Percentiles rank a stretch among this genome's conserved stretches.
Conservation (phyloP, 2,888 invertebrate species). For the Drosophila neonasuta region DNA sequence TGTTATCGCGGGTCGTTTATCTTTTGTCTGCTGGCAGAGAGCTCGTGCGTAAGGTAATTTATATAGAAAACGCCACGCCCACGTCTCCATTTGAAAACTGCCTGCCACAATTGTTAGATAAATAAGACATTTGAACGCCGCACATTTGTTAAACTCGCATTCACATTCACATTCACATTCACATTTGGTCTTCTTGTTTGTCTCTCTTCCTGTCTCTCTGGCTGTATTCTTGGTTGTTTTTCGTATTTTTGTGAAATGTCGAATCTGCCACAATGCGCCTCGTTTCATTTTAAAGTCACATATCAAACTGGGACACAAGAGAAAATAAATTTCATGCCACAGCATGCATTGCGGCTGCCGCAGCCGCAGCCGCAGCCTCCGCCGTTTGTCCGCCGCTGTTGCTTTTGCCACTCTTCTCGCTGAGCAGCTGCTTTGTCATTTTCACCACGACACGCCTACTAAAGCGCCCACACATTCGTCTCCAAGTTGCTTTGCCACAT, state of each 20-base stretch:
- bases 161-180: not conserved
- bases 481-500: conserved; percentile 34
- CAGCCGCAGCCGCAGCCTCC: conserved; percentile 42
- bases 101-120: conserved; percentile 34
- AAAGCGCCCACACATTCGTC: conserved; percentile 50
- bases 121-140: conserved; percentile 65
- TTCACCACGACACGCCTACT: conserved; percentile 48
- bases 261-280: conserved; percentile 52
- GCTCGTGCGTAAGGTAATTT: conserved; percentile 66
- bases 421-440: conserved; percentile 74
- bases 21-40: conserved; percentile 28
- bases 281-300: conserved; percentile 66
- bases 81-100: conserved; percentile 50
- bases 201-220: conserved; percentile 2
- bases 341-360: conserved; percentile 66
- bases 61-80: conserved; percentile 60
- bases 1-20: conserved; percentile 48
- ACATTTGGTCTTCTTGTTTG: not conserved
- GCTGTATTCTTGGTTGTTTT: conserved; percentile 13
- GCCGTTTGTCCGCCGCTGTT: not conserved
- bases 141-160: conserved; percentile 64
- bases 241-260: conserved; percentile 40
- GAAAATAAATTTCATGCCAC: conserved; percentile 70
- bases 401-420: not conserved
- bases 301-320: conserved; percentile 56